A percentile compares a stretch with the other conserved stretches of the same genome.
These are phyloP conservation scores for Sebastolobus altivelis DNA, from an alignment of 2,797 vertebrate genomes.

Conservation along the genomic window DNA sequence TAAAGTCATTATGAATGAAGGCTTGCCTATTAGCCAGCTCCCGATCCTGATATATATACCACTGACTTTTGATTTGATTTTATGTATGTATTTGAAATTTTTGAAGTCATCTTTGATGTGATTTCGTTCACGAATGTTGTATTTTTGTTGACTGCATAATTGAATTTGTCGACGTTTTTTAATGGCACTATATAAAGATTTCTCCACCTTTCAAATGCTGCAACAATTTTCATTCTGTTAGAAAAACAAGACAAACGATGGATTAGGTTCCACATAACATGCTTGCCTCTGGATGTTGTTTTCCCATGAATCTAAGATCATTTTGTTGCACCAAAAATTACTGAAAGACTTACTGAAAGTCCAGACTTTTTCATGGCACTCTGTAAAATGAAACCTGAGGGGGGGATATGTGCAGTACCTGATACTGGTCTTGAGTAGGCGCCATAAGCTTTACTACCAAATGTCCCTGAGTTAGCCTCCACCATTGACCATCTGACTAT, in stretches of 20 bases:
- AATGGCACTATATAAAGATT: background rate
- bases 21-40: background rate
- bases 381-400: background rate
- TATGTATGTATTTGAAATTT: background rate
- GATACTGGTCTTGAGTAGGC: conserved; percentile 35
- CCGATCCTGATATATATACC: background rate
- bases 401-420: conserved; percentile 26
- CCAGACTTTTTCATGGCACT: background rate
- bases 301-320: background rate
- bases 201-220: background rate
- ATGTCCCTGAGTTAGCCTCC: background rate
- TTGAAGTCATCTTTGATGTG: background rate
- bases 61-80: background rate
- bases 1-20: conserved; percentile 4
- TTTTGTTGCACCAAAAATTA: background rate
- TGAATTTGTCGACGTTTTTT: background rate
- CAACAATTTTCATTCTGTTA: background rate
- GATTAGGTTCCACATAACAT: background rate
- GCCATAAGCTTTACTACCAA: conserved; percentile 8
- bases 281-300: background rate
- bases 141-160: conserved; percentile 1
- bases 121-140: background rate
- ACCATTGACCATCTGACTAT: background rate
- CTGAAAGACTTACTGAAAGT: background rate
- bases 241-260: background rate